These are phyloP conservation scores for Caenorhabditis sp. DNA, from an alignment of 2,888 invertebrate genomes.

Conservation along the genomic window DNA sequence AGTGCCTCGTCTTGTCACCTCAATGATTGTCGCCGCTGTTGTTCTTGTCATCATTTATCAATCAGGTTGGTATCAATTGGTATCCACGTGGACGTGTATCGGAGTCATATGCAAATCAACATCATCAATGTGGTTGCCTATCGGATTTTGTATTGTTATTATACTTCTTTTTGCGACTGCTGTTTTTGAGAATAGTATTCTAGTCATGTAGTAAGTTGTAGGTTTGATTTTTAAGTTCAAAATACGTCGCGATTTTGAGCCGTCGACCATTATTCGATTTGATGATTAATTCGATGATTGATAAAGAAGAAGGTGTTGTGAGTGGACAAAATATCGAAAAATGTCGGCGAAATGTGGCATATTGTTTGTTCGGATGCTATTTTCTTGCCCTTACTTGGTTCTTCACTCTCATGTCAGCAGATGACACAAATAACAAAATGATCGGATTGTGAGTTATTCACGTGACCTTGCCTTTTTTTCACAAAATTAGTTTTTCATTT, in stretches of 20 bases:
- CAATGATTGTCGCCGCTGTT: slow-evolving; percentile 8
- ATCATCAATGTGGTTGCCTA: slow-evolving; percentile 24
- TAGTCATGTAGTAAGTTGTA: slow-evolving; percentile 11
- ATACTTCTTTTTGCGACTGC: slow-evolving; percentile 18
- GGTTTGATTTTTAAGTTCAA: background rate
- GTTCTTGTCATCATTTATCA: slow-evolving; percentile 17
- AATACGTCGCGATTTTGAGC: slow-evolving; percentile 17
- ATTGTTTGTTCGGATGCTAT: slow-evolving; percentile 13
- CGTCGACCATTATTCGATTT: slow-evolving; percentile 28
- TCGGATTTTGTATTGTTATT: slow-evolving; percentile 16
- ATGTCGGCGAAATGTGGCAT: slow-evolving; percentile 26
- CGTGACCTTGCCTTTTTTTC: no score
- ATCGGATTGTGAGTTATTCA: slow-evolving; percentile 11
- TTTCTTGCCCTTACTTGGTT: slow-evolving; percentile 18
- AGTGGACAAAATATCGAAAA: slow-evolving; percentile 33
- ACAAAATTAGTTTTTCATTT: no score
- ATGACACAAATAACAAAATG: slow-evolving; percentile 13
- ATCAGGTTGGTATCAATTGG: slow-evolving; percentile 28
- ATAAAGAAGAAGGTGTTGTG: slow-evolving; percentile 16
- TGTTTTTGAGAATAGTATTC: slow-evolving; percentile 25
- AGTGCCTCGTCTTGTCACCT: slow-evolving; percentile 16
- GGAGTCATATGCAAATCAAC: slow-evolving; percentile 33
- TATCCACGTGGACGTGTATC: slow-evolving; percentile 35
- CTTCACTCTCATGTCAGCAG: slow-evolving; percentile 15
- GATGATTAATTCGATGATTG: slow-evolving; percentile 21